Evolutionary conservation across 2,797 vertebrate genomes (phyloP), one percentile per base, ranked within the genome.

Genomic region (Neosilurus mollespiculum): DNA sequence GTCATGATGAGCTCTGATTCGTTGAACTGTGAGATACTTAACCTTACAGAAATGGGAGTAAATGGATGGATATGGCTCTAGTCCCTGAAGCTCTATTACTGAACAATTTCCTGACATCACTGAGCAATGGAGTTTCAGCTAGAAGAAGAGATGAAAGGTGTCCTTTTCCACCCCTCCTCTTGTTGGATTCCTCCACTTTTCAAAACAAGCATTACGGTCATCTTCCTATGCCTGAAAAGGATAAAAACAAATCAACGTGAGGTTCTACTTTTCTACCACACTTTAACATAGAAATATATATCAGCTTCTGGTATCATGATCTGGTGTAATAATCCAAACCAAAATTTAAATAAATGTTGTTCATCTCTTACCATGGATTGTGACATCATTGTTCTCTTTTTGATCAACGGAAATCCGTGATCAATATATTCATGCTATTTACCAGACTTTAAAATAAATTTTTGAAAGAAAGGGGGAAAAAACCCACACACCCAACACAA

Each of bases 1-100:
- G 84, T 51, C 97, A 90, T 11, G 94, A 94, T 0, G 98, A 99
- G 91, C 95, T 99, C 90, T 99, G 93, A 97, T 73, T 58, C 81
- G 84, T 56, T 78, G 22, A 81, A 81, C 81, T 75, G 34, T 14
- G 77, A 85, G 81, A 65, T 0, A 5, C 76, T 84, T 76, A n/a
- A 6, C 51, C 82, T 83, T 84, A 14, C 1, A 14, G 77, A 26
- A 53, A 65, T 54, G 58, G 43, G 14, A 59, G 26, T 64, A 49
- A 54, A 26, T 18, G 24, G 34, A 73, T 34, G 59, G 67, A 66
- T 77, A 72, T 84, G 85, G 82, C 81, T 65, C 64, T 85, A 16
- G 49, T 66, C 62, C 24, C 1, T 26, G 53, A 2, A 85, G 88
- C 87, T 89, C 82, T 49, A 69, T 81, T 62, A 82, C 81, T 77